Evolutionary conservation across 1,140 invertebrate species (phyloP), one percentile per base, ranked within the genome.

Genomic region (Hormaphis cornu): DNA sequence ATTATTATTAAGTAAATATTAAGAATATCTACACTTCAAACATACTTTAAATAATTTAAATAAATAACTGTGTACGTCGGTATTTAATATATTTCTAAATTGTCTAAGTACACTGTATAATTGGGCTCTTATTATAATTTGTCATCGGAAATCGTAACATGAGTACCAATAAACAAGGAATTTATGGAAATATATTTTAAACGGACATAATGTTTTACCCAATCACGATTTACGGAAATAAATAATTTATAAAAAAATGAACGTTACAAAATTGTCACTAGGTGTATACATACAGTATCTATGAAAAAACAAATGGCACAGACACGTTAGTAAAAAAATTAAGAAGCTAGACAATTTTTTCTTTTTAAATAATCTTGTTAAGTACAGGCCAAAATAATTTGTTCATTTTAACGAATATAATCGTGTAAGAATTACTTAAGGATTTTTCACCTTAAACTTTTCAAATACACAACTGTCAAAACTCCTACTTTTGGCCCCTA

Each of bases 261-360:
- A 50, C 33, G 44, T 48, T 33, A 66, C 24, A 48, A 66, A 66
- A 66, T 50, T 48, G 61, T 66, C 20, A 66, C 28, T 66, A 50
- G 24, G 14, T 66, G 33, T 33, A 66, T 26, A 63, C 26, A 63
- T 22, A 35, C 50, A 46, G 44, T 66, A 66, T 28, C 16, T 48
- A 48, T 50, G n/a, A 16, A 66, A 48, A 63, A 66, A 66, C n/a
- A 66, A 66, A 66, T 66, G 61, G 61, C 61, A 66, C 61, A 66
- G 61, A 66, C 61, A 66, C 50, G 61, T 66, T 66, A 66, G 61
- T 66, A 66, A 66, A 66, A 66, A 48, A 63, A 63, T 46, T 44
- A 63, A 66, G 61, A 66, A 66, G 61, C 61, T 50, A 66, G 30
- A 66, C 61, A 46, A 63, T 50, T 66, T 48, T 30, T 40, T 59